phyloP scores from a whole-genome alignment of 2,797 vertebrate genomes.

The Meriones psammophilus region DNA sequence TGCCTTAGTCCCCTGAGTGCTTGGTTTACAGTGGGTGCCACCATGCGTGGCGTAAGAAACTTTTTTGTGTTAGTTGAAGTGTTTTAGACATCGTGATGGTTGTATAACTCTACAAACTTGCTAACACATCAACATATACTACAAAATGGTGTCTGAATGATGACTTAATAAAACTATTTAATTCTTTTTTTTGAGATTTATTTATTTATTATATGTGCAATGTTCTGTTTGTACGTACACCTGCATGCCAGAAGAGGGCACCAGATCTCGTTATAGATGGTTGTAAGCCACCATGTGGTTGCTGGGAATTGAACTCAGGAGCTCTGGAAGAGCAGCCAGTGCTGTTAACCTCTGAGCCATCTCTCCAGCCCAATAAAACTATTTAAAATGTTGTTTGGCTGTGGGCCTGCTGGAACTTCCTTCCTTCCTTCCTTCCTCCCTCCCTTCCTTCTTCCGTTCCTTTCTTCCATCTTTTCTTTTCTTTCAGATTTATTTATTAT shows the following conservation, averaged over 20 bases:
- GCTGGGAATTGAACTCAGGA: too few relatives aligned
- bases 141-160: slow-evolving; percentile 1
- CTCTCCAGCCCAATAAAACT: background rate
- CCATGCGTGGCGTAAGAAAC: background rate
- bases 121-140: background rate
- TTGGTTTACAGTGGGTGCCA: background rate
- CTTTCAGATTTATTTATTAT: too few relatives aligned
- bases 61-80: background rate
- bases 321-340: too few relatives aligned
- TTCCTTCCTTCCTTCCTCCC: too few relatives aligned
- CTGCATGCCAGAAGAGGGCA: too few relatives aligned
- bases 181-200: background rate
- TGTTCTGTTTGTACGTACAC: too few relatives aligned
- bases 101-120: background rate
- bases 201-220: too few relatives aligned
- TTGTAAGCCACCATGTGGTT: too few relatives aligned
- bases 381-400: background rate
- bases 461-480: too few relatives aligned
- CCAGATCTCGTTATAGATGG: too few relatives aligned
- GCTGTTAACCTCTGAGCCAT: too few relatives aligned
- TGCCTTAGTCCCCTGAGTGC: background rate
- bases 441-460: too few relatives aligned
- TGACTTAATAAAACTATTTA: slow-evolving; percentile 9
- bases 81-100: background rate
- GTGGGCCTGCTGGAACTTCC: background rate